These are phyloP conservation scores for Tribolium castaneum DNA, from an alignment of 1,140 invertebrate genomes.

Conservation along the genomic window DNA sequence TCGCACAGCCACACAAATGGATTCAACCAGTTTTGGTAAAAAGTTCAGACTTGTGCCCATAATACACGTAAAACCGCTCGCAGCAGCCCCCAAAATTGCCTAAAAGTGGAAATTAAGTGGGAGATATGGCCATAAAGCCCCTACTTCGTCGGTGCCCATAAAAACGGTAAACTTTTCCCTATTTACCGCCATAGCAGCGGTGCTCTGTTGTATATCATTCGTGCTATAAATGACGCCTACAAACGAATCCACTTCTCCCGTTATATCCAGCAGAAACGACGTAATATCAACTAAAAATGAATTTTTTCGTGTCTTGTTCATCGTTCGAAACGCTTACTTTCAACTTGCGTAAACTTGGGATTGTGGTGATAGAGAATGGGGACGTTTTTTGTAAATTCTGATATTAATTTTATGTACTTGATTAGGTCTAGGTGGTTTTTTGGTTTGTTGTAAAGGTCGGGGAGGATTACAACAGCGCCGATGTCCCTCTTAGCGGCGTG, in stretches of 20 bases:
- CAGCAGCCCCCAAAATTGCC: conserved; percentile 57
- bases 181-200: conserved; percentile 56
- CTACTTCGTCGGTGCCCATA: conserved; percentile 60
- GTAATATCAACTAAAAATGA: conserved; percentile 56
- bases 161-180: conserved; percentile 58
- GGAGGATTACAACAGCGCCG: conserved; percentile 79
- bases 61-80: conserved; percentile 58
- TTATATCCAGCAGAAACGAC: conserved; percentile 57
- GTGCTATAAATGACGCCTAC: conserved; percentile 58
- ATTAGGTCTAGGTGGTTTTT: conserved; percentile 72
- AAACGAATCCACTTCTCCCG: conserved; percentile 59
- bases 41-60: conserved; percentile 57
- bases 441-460: conserved; percentile 83
- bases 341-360: conserved; percentile 75
- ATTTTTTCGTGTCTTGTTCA: background rate
- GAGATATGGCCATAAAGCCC: too few species aligned
- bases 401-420: conserved; percentile 75
- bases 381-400: conserved; percentile 75
- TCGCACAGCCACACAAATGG: conserved; percentile 55
- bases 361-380: conserved; percentile 87
- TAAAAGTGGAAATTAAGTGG: conserved; percentile 37
- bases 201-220: conserved; percentile 56
- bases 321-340: conserved; percentile 68
- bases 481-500: conserved; percentile 77
- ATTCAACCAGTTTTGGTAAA: conserved; percentile 57